These are phyloP conservation scores for Notarius quadriscutis DNA, from an alignment of 2,113 vertebrate genomes.

Conservation along the genomic window DNA sequence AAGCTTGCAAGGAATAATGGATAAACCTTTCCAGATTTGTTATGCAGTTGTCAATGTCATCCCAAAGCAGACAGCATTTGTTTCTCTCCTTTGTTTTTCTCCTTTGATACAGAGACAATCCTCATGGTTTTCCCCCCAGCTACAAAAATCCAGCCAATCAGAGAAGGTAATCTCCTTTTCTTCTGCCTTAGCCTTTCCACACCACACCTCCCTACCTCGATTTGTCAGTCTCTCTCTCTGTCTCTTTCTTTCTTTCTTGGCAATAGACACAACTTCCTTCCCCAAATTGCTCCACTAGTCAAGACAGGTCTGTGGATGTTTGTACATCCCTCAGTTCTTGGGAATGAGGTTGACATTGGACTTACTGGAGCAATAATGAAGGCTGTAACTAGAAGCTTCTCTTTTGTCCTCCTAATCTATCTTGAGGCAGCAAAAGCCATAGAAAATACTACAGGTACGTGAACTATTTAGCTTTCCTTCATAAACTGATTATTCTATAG, in stretches of 20 bases:
- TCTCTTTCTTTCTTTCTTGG: not conserved
- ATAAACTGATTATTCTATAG: not conserved
- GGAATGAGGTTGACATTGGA: not conserved
- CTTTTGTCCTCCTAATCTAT: conserved; percentile 30
- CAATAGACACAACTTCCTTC: not conserved
- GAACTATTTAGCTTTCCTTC: not conserved
- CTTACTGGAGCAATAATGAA: conserved; percentile 32
- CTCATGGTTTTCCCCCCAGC: conserved; percentile 2
- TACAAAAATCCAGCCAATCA: conserved; percentile 33
- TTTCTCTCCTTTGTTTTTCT: conserved; percentile 17
- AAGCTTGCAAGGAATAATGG: not conserved
- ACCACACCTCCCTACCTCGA: conserved; percentile 21
- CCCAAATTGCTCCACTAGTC: conserved; percentile 28
- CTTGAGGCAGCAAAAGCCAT: conserved; percentile 15
- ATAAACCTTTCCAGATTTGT: conserved; percentile 18
- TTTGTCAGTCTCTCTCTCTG: not conserved
- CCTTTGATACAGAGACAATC: conserved; percentile 6
- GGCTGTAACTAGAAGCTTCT: not conserved
- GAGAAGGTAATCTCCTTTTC: not conserved
- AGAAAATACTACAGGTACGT: conserved; percentile 47
- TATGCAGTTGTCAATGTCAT: not conserved
- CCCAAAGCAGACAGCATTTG: not conserved
- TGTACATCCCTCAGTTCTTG: not conserved
- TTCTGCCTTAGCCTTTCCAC: conserved; percentile 17
- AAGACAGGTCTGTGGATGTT: conserved; percentile 23